These are phyloP conservation scores for Idris sp. DNA, from an alignment of 1,140 invertebrate genomes.

Conservation along the genomic window DNA sequence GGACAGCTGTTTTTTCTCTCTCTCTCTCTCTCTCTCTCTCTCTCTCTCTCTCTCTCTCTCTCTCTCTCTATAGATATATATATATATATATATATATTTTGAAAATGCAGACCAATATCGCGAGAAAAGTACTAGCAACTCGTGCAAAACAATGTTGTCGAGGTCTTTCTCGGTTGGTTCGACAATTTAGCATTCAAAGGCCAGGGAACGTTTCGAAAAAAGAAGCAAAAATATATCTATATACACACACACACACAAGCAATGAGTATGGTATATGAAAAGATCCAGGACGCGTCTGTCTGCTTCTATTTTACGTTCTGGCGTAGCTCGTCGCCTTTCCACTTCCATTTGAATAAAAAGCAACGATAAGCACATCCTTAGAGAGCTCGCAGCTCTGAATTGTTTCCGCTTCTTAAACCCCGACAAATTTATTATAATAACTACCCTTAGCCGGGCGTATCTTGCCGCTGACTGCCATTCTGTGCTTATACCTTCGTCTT, in stretches of 20 bases:
- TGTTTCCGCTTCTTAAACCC: slow-evolving; percentile 78
- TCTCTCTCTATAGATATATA: no score
- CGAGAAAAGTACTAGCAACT: slow-evolving; percentile 32
- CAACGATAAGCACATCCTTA: slow-evolving; percentile 78
- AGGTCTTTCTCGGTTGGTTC: slow-evolving; percentile 44
- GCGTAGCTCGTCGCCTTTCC: slow-evolving; percentile 71
- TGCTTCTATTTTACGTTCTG: slow-evolving; percentile 63
- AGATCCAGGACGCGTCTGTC: slow-evolving; percentile 67
- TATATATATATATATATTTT: no score
- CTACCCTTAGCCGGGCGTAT: slow-evolving; percentile 74
- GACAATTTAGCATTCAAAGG: slow-evolving; percentile 57
- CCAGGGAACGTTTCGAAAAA: slow-evolving; percentile 45
- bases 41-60: no score
- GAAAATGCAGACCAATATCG: slow-evolving; percentile 32
- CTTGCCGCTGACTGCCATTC: slow-evolving; percentile 65
- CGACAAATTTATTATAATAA: slow-evolving; percentile 79
- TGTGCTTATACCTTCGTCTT: slow-evolving; percentile 49
- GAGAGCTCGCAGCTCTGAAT: slow-evolving; percentile 77
- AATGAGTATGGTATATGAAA: slow-evolving; percentile 63
- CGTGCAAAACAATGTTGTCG: slow-evolving; percentile 50
- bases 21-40: no score
- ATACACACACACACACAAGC: slow-evolving; percentile 61
- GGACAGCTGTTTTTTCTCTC: no score
- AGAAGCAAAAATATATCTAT: slow-evolving; percentile 47
- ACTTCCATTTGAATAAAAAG: slow-evolving; percentile 77